phyloP scores from a whole-genome alignment of 2,113 vertebrate genomes.

The Aldabrachelys gigantea region DNA sequence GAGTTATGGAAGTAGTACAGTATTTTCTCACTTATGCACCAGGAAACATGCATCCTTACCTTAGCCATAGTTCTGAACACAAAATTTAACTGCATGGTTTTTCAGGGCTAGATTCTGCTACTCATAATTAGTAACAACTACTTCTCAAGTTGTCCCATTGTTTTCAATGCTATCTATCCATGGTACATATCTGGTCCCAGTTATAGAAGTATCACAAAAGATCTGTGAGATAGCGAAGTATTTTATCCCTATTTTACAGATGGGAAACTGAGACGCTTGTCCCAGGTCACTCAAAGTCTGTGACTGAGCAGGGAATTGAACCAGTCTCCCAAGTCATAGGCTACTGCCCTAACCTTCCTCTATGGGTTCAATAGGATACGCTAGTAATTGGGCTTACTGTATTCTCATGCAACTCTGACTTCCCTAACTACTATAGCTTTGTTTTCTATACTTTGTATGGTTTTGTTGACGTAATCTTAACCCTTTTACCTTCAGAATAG shows the following conservation, averaged over 20 bases:
- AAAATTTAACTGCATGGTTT: neutral
- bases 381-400: neutral
- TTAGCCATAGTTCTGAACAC: neutral
- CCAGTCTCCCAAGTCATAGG: neutral
- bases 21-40: neutral
- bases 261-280: neutral
- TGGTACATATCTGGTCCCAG: neutral
- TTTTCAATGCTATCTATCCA: neutral
- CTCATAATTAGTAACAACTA: neutral
- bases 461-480: slow-evolving; percentile 25
- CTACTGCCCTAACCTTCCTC: neutral
- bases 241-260: neutral
- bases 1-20: neutral
- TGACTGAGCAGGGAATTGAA: neutral
- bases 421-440: neutral
- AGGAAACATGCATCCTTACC: neutral
- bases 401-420: neutral
- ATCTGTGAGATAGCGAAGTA: neutral
- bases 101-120: neutral
- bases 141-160: neutral
- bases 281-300: neutral
- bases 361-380: neutral
- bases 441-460: neutral
- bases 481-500: slow-evolving; percentile 22
- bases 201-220: neutral